A percentile compares a stretch with the other conserved stretches of the same genome.
Evolutionary conservation across 2,888 invertebrate genomes (phyloP).

Genomic region (Plagodis dolabraria): DNA sequence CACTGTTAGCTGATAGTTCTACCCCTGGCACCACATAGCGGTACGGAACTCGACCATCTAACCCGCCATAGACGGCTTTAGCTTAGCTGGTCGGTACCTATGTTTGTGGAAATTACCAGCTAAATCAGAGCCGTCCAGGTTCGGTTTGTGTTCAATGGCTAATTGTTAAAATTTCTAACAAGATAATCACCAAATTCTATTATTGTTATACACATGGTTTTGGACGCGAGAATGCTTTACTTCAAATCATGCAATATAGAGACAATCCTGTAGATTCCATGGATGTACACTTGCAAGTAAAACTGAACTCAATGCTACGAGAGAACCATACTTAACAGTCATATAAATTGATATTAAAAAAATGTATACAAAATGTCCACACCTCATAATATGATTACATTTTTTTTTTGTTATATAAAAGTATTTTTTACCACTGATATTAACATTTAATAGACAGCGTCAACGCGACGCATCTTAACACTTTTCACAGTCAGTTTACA

Average conservation of each 20-base stretch:
- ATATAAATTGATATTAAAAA: constrained; percentile 72
- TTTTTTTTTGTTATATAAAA: constrained; percentile 76
- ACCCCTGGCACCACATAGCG: too few relatives aligned
- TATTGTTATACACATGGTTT: constrained; percentile 11
- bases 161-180: constrained; percentile 4
- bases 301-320: constrained; percentile 76
- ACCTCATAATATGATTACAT: constrained; percentile 73
- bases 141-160: too few relatives aligned
- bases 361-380: constrained; percentile 82
- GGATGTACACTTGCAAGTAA: constrained; percentile 34
- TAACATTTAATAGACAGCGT: constrained; percentile 62
- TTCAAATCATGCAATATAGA: background rate
- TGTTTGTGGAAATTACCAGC: too few relatives aligned
- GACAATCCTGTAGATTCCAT: background rate
- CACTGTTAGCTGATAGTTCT: too few relatives aligned
- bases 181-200: constrained; percentile 35
- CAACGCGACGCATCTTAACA: constrained; percentile 59
- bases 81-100: too few relatives aligned
- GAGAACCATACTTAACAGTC: constrained; percentile 73
- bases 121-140: too few relatives aligned
- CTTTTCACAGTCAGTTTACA: constrained; percentile 68
- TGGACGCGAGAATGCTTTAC: constrained; percentile 27
- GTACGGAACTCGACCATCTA: too few relatives aligned
- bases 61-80: too few relatives aligned
- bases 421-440: constrained; percentile 69